Conservation (phyloP, 2,797 vertebrate species). For the Balearica regulorum region DNA sequence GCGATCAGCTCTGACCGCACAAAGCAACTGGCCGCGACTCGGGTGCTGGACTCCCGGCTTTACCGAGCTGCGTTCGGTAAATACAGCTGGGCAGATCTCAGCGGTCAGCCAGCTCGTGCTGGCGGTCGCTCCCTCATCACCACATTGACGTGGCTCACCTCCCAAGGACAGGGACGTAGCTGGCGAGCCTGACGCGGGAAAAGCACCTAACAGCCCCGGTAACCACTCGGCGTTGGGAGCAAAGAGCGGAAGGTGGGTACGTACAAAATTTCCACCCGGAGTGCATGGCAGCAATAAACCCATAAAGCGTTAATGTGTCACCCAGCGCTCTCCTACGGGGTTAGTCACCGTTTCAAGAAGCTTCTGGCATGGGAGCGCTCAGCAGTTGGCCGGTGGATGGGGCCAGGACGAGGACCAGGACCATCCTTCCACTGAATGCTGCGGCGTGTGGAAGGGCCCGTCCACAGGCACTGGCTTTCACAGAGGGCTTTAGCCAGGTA, state of each 20-base stretch:
- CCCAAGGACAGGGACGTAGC: neutral
- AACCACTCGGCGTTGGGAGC: neutral
- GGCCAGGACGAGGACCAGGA: too few relatives aligned
- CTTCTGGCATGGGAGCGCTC: neutral
- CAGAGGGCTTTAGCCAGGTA: neutral
- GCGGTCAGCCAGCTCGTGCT: neutral
- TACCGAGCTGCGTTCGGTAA: too few relatives aligned
- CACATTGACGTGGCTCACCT: accelerated
- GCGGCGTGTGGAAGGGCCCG: neutral
- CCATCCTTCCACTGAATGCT: neutral
- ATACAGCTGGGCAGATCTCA: neutral
- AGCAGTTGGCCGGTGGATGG: neutral
- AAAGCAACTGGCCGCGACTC: accelerated
- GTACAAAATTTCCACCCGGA: neutral
- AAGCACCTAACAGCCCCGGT: neutral
- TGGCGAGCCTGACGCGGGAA: neutral
- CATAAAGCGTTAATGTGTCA: neutral
- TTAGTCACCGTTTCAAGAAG: neutral
- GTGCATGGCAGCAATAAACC: neutral
- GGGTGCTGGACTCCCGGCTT: neutral
- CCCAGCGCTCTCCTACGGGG: neutral
- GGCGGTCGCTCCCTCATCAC: neutral
- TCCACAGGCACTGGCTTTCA: neutral
- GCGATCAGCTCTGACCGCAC: neutral
- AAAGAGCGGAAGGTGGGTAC: neutral